These are phyloP conservation scores for Lota lota DNA, from an alignment of 2,113 vertebrate species.

Conservation along the genomic window DNA sequence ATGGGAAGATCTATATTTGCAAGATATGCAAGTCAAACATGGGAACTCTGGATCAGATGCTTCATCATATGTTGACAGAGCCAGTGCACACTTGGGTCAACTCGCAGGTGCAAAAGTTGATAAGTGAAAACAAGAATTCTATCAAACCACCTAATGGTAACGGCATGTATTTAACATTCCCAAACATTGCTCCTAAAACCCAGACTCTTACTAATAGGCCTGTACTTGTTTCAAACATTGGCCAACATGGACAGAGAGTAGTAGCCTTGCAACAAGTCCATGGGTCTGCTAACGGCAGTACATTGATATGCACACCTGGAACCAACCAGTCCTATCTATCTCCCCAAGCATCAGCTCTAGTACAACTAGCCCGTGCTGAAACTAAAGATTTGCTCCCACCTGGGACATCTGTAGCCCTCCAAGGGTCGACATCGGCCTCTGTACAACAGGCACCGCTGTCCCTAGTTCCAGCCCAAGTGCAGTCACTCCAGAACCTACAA, in stretches of 20 bases:
- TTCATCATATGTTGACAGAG: slow-evolving; percentile 88
- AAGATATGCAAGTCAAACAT: slow-evolving; percentile 83
- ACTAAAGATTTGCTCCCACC: slow-evolving; percentile 74
- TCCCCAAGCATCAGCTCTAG: slow-evolving; percentile 73
- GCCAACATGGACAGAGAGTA: slow-evolving; percentile 44
- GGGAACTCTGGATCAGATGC: slow-evolving; percentile 83
- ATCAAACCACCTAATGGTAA: slow-evolving; percentile 48
- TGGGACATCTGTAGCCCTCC: slow-evolving; percentile 65
- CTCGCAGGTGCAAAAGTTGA: slow-evolving; percentile 81
- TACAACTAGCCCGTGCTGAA: slow-evolving; percentile 76
- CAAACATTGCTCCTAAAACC: slow-evolving; percentile 64
- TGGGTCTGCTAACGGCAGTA: slow-evolving; percentile 53
- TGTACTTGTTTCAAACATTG: slow-evolving; percentile 53
- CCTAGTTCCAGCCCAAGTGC: slow-evolving; percentile 36
- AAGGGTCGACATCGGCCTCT: slow-evolving; percentile 38
- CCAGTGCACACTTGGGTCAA: slow-evolving; percentile 85
- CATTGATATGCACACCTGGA: slow-evolving; percentile 62
- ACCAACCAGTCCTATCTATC: slow-evolving; percentile 67
- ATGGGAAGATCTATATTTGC: slow-evolving; percentile 79
- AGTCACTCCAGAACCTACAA: slow-evolving; percentile 50
- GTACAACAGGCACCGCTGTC: slow-evolving; percentile 50
- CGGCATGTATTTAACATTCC: slow-evolving; percentile 53
- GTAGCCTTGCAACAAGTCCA: slow-evolving; percentile 51
- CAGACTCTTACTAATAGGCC: slow-evolving; percentile 51
- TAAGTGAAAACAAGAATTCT: slow-evolving; percentile 76